phyloP scores from a whole-genome alignment of 2,797 vertebrate species.

The Macropus fuliginosus region DNA sequence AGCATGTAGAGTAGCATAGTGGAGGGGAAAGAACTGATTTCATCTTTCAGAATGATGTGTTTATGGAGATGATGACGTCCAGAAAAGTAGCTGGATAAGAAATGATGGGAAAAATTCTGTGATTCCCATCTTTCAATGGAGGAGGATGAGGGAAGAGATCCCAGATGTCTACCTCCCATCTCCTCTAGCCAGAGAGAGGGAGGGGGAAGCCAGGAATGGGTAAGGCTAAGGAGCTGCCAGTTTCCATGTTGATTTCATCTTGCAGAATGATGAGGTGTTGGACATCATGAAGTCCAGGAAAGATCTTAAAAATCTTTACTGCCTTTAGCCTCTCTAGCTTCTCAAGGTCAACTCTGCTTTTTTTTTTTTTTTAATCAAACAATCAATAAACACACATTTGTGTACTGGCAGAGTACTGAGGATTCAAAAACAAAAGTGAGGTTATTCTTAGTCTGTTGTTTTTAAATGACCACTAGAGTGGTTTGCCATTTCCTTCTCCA shows the following conservation, averaged over 20 bases:
- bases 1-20: neutral
- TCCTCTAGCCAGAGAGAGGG: neutral
- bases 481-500: neutral
- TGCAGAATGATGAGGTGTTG: neutral
- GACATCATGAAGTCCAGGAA: neutral
- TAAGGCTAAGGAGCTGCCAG: no score
- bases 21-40: neutral
- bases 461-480: neutral
- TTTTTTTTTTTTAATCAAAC: no score
- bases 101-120: neutral
- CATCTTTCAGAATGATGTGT: neutral
- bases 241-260: neutral
- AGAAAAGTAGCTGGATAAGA: neutral
- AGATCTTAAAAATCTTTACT: neutral
- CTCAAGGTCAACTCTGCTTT: neutral
- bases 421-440: neutral
- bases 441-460: neutral
- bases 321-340: neutral
- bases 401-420: neutral
- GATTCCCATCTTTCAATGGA: neutral
- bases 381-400: neutral
- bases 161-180: neutral
- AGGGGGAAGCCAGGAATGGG: no score
- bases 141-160: neutral
- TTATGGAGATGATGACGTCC: neutral